Base-by-base conservation (phyloP, 2,113 vertebrate species). In the Tragelaphus buxtoni region DNA sequence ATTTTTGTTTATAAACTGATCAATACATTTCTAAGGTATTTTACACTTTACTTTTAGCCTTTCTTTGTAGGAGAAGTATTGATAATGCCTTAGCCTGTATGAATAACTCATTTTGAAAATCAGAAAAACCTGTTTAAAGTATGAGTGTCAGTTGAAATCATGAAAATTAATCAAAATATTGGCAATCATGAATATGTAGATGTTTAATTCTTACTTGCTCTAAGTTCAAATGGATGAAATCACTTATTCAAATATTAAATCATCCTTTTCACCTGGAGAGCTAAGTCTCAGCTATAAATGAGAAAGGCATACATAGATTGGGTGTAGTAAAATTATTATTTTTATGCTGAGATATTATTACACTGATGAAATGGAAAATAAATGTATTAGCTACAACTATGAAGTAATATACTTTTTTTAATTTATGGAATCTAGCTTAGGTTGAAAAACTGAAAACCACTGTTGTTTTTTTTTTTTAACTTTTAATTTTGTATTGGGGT, bases 131-230 rank as follows among this genome's bases (percentile, higher is more conserved):
- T 82, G 77, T 72, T 47, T 72, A 26, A 85, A 95, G 45, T 20
- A 47, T 77, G 14, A 35, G 28, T 35, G 13, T 28, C 94, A 84
- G 55, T 42, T 72, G 12, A 91, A 74, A 16, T 69, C 76, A 80
- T 87, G 63, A 89, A 93, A 93, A 85, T 82, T 60, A 79, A 89
- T 95, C 39, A 77, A 61, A 94, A 83, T 96, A 93, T 39, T 95
- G 45, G 39, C 17, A 87, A 47, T 88, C 69, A 88, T 76, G 32
- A 90, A 32, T 93, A 87, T 74, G n/a, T 53, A 96, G 93, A 96
- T 56, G 56, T 90, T 95, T 86, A 39, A 83, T 39, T 72, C 17
- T 65, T 77, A 11, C 3, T n/a, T 88, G 18, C 84, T 91, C 30
- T 87, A 45, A 28, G 4, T 77, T 94, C 95, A 65, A 90, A 83